Evolutionary conservation across 1,140 invertebrate genomes (phyloP), one percentile per base, ranked within the genome.

Genomic region (Drosophila cardini): DNA sequence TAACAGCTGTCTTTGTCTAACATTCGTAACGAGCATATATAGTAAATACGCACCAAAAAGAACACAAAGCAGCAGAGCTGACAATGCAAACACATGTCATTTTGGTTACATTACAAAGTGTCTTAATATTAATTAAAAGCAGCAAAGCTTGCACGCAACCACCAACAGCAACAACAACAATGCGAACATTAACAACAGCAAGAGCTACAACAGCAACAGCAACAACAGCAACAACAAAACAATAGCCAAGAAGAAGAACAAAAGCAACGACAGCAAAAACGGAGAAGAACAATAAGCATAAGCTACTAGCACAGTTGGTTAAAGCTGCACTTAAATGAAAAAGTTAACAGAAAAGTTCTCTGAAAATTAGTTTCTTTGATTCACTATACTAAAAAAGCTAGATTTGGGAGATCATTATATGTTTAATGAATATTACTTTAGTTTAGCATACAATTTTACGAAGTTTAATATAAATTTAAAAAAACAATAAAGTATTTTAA

Each of bases 61-160:
- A 60, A 45, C 32, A 75, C 70, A 80, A 75, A 72, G 74, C 63
- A 46, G 60, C 55, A 71, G 26, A 16, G 26, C 45, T 32, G 53
- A 60, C 58, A 78, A 68, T 43, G 55, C 65, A 68, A 77, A 79
- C 78, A 89, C 80, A 89, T 87, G 84, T 83, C 84, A 83, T 87
- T 87, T 63, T 70, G 84, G 72, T 46, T 65, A 73, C 79, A 75
- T 58, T 76, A 77, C 79, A 76, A 79, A 74, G 73, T 80, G 58
- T 85, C 77, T 85, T 85, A 77, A 87, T 89, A 86, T 89, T 89
- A 87, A 87, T 87, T 89, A 87, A 89, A 89, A 87, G 71, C 79
- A 83, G 69, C 80, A 87, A 76, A 69, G 56, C 65, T 70, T 42
- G 10, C 42, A 45, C 57, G 67, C 79, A 71, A 43, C 21, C 52